phyloP scores from a whole-genome alignment of 1,140 invertebrate genomes.

The Sarcophaga peregrina region DNA sequence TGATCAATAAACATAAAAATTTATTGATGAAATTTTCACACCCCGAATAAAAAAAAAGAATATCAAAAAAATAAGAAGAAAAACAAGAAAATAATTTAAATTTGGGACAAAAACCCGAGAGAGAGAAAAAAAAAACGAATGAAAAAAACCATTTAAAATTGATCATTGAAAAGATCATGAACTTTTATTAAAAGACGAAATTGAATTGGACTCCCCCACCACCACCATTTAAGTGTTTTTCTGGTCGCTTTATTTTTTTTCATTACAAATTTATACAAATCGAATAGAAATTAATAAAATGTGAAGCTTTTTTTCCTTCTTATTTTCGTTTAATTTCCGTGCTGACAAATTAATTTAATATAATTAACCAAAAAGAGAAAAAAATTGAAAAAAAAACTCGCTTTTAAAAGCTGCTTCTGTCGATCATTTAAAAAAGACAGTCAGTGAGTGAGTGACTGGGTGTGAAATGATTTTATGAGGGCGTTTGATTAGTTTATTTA shows the following conservation, averaged over 20 bases:
- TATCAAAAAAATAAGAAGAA: not conserved
- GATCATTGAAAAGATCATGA: constrained; percentile 35
- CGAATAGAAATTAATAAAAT: constrained; percentile 18
- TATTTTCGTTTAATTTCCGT: constrained; percentile 43
- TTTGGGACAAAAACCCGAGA: too few species aligned
- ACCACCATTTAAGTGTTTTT: too few species aligned
- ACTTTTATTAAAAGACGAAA: constrained; percentile 30
- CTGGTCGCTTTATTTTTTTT: too few species aligned
- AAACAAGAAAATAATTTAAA: not conserved
- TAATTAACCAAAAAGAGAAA: constrained; percentile 31
- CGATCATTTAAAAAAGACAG: too few species aligned
- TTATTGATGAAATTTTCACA: constrained; percentile 37
- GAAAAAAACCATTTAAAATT: constrained; percentile 7
- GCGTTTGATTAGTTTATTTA: constrained; percentile 17
- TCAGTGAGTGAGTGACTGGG: not conserved
- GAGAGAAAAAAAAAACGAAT: not conserved
- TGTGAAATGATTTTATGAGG: not conserved
- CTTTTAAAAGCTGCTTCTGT: too few species aligned
- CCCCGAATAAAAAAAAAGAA: not conserved
- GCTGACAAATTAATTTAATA: constrained; percentile 49
- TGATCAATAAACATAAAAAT: constrained; percentile 40
- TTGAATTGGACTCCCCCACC: constrained; percentile 18
- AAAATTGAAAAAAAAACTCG: too few species aligned
- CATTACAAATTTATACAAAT: constrained; percentile 8
- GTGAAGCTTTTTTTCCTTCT: not conserved